Evolutionary conservation across 2,113 vertebrate genomes (phyloP).

Genomic region (Nycticebus coucang): DNA sequence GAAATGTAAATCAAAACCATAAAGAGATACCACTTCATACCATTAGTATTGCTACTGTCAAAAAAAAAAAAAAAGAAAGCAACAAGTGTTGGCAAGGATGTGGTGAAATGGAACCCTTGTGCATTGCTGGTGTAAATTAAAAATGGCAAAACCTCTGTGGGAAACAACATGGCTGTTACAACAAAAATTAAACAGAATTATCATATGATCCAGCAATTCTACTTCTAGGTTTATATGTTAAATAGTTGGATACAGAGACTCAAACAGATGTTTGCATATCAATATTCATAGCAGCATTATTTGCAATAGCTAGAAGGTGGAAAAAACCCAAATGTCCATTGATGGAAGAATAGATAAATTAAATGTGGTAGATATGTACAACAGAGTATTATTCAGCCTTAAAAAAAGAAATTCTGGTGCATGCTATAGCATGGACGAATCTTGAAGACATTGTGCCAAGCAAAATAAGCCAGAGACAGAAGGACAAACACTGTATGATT

Average conservation of each 20-base stretch:
- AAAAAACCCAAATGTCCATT: background rate
- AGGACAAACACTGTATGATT: background rate
- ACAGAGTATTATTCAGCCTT: background rate
- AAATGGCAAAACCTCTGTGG: background rate
- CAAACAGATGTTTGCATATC: background rate
- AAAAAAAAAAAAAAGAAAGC: background rate
- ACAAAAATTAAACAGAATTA: background rate
- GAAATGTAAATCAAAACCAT: background rate
- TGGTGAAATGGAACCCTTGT: background rate
- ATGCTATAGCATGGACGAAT: background rate
- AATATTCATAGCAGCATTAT: conserved; percentile 10
- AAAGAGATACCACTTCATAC: background rate
- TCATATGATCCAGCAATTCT: background rate
- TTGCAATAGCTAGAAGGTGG: background rate
- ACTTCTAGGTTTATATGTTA: background rate
- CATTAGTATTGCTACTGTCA: background rate
- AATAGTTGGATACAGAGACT: background rate
- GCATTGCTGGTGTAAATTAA: background rate
- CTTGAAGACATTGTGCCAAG: background rate
- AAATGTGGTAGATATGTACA: background rate
- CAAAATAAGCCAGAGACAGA: background rate
- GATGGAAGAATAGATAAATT: background rate
- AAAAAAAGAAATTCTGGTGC: background rate
- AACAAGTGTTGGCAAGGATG: background rate
- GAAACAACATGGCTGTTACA: background rate